Conservation (phyloP, 2,888 invertebrate species). For the Cheiracanthium punctorium region DNA sequence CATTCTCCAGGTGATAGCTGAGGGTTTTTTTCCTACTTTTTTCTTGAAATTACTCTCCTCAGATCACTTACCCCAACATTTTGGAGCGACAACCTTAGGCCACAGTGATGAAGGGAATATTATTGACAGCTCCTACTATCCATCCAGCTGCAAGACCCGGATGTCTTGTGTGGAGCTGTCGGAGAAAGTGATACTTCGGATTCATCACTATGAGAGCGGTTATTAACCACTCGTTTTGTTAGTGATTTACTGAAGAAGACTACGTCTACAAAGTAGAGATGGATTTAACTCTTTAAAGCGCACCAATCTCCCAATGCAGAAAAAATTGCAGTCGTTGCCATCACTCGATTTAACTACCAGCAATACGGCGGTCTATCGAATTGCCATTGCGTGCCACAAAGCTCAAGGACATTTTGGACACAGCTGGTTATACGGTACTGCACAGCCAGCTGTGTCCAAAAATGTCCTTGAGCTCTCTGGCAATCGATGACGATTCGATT, state of each 20-base stretch:
- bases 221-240: not conserved
- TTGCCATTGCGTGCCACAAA: too few relatives aligned
- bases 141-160: not conserved
- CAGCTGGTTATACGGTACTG: too few relatives aligned
- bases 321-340: too few relatives aligned
- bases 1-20: not conserved
- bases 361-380: too few relatives aligned
- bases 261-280: too few relatives aligned
- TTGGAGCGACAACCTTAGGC: conserved; percentile 4
- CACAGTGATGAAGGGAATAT: not conserved
- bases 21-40: not conserved
- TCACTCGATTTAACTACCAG: too few relatives aligned
- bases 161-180: not conserved
- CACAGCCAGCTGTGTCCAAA: too few relatives aligned
- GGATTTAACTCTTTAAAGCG: too few relatives aligned
- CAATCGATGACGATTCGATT: too few relatives aligned
- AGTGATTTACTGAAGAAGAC: not conserved
- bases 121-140: not conserved
- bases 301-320: too few relatives aligned
- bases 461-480: too few relatives aligned
- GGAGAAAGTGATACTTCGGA: not conserved
- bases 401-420: too few relatives aligned
- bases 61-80: conserved; percentile 4
- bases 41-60: not conserved
- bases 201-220: not conserved